These are phyloP conservation scores for Coregonus suidteri DNA, from an alignment of 2,797 vertebrate genomes.

Conservation along the genomic window DNA sequence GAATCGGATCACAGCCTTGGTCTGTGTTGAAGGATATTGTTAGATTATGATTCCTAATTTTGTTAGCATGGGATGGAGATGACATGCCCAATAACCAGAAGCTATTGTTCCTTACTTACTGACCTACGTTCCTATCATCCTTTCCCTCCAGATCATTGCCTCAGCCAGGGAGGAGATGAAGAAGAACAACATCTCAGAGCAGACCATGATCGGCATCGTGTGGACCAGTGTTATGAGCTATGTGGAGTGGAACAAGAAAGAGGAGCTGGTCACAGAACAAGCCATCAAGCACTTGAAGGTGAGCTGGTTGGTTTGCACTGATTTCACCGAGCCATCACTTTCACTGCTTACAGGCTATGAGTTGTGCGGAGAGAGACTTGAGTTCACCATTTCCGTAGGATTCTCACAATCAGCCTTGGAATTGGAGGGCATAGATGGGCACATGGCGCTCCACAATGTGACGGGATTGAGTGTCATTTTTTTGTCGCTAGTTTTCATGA, in stretches of 20 bases:
- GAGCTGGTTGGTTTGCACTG: conserved; percentile 32
- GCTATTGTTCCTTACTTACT: not conserved
- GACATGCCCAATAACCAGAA: not conserved
- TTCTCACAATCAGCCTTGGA: not conserved
- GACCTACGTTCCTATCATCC: conserved; percentile 12
- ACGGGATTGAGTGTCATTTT: not conserved
- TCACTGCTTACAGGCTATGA: too few relatives aligned
- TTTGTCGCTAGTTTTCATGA: not conserved
- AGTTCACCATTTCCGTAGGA: too few relatives aligned
- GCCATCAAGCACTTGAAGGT: conserved; percentile 98
- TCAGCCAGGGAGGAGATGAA: conserved; percentile 91
- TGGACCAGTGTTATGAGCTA: conserved; percentile 94
- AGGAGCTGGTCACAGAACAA: conserved; percentile 95
- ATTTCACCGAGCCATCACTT: too few relatives aligned
- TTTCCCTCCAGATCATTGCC: conserved; percentile 79
- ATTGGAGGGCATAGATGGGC: too few relatives aligned
- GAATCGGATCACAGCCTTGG: not conserved
- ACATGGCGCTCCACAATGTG: too few relatives aligned
- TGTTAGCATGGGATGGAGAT: not conserved
- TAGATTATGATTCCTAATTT: not conserved
- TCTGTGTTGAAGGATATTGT: not conserved
- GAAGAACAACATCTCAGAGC: conserved; percentile 90
- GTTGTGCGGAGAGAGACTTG: too few relatives aligned
- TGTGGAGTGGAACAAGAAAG: conserved; percentile 96
- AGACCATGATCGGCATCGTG: conserved; percentile 87